Base-by-base conservation (phyloP, 2,113 vertebrate species). In the Plestiodon gilberti region DNA sequence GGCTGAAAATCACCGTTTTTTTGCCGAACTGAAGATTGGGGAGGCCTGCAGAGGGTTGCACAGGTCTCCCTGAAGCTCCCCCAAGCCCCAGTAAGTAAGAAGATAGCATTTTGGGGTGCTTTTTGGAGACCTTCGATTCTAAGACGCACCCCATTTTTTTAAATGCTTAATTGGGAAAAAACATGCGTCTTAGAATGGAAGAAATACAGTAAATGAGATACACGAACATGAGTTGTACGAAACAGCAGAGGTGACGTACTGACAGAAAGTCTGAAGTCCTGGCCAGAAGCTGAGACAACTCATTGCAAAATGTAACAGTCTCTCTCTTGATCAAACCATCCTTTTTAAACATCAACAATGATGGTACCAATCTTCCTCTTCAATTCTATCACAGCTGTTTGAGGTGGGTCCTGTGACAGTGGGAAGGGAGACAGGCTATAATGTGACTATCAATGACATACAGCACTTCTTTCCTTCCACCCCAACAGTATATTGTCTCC, bases 401-500 rank as follows among this genome's bases (percentile, higher is more conserved):
- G 17, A 75, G 70, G 25, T 55, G n/a, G 57, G n/a, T 64, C 69
- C 33, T 74, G 17, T 64, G 67, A 62, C 35, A 15, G 38, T 81
- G 70, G 33, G 59, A 81, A 75, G n/a, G 70, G 23, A 65, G 4
- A 35, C 23, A 55, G 6, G 28, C 23, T 30, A 23, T 75, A 55
- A 75, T 35, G 28, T 78, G 83, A 57, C 23, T 57, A 2, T 64
- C 59, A 55, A 75, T 52, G 22, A 52, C 48, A 64, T 62, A 25
- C n/a, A n/a, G n/a, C n/a, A n/a, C 59, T 38, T 65, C 38, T 81
- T 65, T 81, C 25, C 65, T 81, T 81, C 70, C 25, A 61, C 43
- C 85, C 22, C 30, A 74, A 75, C 70, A 87, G 85, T 87, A 81
- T 69, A 87, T 87, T 81, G 85, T 87, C 61, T 87, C 85, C 30